Base-by-base conservation (phyloP, 2,797 vertebrate species). In the Tangara arthus region DNA sequence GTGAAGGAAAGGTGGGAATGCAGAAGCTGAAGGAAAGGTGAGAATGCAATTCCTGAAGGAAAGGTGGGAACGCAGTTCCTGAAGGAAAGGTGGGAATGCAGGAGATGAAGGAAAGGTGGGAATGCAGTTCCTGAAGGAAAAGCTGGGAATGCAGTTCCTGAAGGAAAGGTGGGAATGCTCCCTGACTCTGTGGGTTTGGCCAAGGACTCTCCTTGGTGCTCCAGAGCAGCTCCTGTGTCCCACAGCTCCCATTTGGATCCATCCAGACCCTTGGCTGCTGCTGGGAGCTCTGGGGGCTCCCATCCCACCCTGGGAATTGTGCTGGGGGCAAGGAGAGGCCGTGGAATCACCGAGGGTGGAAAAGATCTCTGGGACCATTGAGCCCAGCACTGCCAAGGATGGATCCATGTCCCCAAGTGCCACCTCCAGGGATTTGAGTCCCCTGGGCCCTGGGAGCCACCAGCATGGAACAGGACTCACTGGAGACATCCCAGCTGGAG, bases 321-420 rank as follows among this genome's bases (percentile, higher is more conserved):
- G 0, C 2, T 19, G 34, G 8, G 37, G 59, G 4, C 39, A 12
- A 11, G 30, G 61, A 37, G 41, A 61, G 28, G 44, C n/a, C 14
- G 2, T 1, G 35, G 41, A 37, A 65, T 26, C 17, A 1, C n/a
- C 0, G 13, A 27, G n/a, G 21, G 0, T 37, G 65, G 66, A 11
- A 32, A 61, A 44, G 26, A 34, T 11, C 56, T 18, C n/a, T 0
- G 17, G 11, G 4, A 6, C 21, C 17, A 1, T 1, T 3, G 15
- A 41, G 12, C 9, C 35, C 63, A 28, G 63, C 42, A 2, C 42
- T 22, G 30, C 77, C 50, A 5, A 56, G 52, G 46, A 3, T 1
- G 2, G 46, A 15, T 63, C 55, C 10, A 0, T 4, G 56, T 61
- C 39, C 18, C 47, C 47, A 9, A 1, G 32, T 6, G n/a, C 39